Evolutionary conservation across 2,888 invertebrate genomes (phyloP).

Genomic region (Dynastes grantii): DNA sequence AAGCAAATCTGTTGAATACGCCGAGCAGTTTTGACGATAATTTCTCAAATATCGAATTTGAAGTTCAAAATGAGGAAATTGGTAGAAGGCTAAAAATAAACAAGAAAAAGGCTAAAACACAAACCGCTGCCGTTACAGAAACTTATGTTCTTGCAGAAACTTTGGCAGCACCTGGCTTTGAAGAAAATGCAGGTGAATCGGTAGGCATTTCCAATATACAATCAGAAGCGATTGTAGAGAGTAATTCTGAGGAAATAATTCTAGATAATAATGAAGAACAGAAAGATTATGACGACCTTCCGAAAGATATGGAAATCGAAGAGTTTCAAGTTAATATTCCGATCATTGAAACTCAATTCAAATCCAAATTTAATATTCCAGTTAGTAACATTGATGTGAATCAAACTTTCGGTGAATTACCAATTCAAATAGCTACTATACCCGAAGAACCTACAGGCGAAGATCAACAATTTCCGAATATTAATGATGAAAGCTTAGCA

Average conservation of each 20-base stretch:
- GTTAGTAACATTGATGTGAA: not conserved
- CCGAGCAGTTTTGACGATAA: not conserved
- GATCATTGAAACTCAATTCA: constrained; percentile 33
- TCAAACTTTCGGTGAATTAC: not conserved
- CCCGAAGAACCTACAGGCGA: not conserved
- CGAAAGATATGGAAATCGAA: constrained; percentile 47
- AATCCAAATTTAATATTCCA: constrained; percentile 24
- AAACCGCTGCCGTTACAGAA: not conserved
- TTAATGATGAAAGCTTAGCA: no score
- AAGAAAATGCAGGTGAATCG: no score
- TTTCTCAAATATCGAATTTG: constrained; percentile 29
- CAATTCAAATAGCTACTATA: not conserved
- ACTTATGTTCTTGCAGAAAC: not conserved
- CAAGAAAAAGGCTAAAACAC: constrained; percentile 36
- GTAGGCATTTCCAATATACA: not conserved
- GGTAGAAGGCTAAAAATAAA: constrained; percentile 43
- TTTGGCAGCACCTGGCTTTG: no score
- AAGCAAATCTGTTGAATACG: not conserved
- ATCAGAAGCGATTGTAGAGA: not conserved
- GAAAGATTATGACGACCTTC: constrained; percentile 33
- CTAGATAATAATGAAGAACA: constrained; percentile 1
- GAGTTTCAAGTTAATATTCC: constrained; percentile 42
- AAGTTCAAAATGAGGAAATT: constrained; percentile 44
- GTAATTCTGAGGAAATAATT: not conserved
- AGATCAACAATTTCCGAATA: no score